Conservation (phyloP, 2,113 vertebrate genomes). For the Agapornis roseicollis region DNA sequence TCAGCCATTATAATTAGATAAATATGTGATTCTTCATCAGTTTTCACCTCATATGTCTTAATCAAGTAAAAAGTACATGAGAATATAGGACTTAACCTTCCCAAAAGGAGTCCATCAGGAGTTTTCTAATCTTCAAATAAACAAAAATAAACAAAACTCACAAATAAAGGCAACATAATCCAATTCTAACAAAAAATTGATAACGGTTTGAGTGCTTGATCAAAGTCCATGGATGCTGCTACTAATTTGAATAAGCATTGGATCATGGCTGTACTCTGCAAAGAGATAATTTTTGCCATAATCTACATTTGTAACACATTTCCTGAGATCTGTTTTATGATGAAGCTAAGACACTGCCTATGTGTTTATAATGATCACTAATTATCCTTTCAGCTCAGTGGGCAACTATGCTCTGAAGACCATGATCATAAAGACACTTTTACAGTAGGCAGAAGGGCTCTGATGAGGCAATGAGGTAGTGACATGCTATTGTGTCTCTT, state of each 20-base stretch:
- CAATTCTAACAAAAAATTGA: not conserved
- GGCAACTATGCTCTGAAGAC: not conserved
- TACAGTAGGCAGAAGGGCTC: not conserved
- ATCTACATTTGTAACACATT: not conserved
- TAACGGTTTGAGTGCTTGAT: not conserved
- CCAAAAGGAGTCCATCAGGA: not conserved
- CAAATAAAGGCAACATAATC: not conserved
- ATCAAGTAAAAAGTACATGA: not conserved
- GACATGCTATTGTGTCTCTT: not conserved
- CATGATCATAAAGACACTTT: not conserved
- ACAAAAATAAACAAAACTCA: not conserved
- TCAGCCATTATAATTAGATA: not conserved
- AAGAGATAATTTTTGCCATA: not conserved
- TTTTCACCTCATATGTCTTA: not conserved
- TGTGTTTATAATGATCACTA: not conserved
- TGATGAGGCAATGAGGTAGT: not conserved
- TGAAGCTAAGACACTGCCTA: not conserved
- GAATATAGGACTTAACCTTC: not conserved
- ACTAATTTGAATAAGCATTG: not conserved
- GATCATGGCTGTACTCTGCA: not conserved
- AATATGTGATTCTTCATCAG: not conserved
- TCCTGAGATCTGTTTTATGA: not conserved
- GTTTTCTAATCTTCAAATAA: not conserved
- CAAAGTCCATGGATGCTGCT: not conserved
- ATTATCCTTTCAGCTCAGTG: not conserved